Evolutionary conservation across 2,797 vertebrate genomes (phyloP).

Genomic region (Oceanodroma leucorhoa): DNA sequence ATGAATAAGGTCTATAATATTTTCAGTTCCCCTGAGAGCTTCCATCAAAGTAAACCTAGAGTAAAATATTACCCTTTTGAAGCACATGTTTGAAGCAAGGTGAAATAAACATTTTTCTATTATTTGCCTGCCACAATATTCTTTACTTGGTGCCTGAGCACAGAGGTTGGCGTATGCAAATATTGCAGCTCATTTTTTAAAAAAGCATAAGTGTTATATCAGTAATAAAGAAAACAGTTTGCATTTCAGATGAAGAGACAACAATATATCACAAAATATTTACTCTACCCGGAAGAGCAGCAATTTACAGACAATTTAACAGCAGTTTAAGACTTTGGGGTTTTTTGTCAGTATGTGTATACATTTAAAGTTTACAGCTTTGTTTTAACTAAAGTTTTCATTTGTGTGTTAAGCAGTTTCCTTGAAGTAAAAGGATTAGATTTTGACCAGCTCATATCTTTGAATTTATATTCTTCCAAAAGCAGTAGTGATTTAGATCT

Average conservation of each 20-base stretch:
- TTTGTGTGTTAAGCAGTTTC: background rate
- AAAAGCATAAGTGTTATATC: background rate
- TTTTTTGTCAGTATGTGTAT: background rate
- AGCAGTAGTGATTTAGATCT: background rate
- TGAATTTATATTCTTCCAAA: background rate
- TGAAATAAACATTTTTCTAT: background rate
- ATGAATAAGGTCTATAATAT: background rate
- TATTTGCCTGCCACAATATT: background rate
- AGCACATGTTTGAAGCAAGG: background rate
- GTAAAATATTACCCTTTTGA: background rate
- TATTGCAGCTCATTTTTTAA: background rate
- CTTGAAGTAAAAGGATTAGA: background rate
- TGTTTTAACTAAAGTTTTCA: background rate
- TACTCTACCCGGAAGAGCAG: background rate
- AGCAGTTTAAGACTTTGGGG: background rate
- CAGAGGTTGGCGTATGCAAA: background rate
- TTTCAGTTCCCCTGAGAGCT: background rate
- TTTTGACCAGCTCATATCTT: background rate
- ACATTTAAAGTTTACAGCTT: background rate
- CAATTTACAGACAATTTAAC: background rate
- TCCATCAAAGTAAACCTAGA: background rate
- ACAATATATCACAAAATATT: background rate
- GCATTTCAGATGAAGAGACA: background rate
- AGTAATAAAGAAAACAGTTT: conserved; percentile 18
- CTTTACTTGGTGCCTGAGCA: background rate